A percentile compares a stretch with the other conserved stretches of the same genome.
These are phyloP conservation scores for Myotis pilosus DNA, from an alignment of 2,797 vertebrate genomes.

Conservation along the genomic window DNA sequence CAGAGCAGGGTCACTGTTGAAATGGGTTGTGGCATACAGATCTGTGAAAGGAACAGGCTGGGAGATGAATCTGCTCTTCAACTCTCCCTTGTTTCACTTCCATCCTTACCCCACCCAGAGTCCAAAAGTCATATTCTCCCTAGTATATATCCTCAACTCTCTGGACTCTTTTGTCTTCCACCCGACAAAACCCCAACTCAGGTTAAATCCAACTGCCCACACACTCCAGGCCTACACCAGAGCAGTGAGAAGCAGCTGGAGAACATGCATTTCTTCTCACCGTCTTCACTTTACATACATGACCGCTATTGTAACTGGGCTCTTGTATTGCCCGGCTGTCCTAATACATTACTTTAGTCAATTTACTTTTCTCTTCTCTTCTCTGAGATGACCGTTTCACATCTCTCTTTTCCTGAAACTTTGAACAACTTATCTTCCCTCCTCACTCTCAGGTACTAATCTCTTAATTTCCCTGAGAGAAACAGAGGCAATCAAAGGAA, in stretches of 20 bases:
- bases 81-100: background rate
- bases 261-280: background rate
- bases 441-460: background rate
- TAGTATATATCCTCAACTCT: background rate
- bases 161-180: background rate
- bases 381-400: background rate
- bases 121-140: conserved; percentile 11
- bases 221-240: background rate
- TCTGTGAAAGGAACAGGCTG: conserved; percentile 69
- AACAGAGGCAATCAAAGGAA: conserved; percentile 26
- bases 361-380: background rate
- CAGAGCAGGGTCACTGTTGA: conserved; percentile 70
- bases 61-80: conserved; percentile 43
- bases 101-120: background rate
- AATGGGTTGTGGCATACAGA: conserved; percentile 73
- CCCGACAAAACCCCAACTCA: conserved; percentile 4
- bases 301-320: background rate
- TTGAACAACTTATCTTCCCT: background rate
- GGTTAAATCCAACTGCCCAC: conserved; percentile 6
- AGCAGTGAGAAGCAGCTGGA: background rate
- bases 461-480: conserved; percentile 42
- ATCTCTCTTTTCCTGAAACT: conserved; percentile 32
- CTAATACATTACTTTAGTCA: background rate
- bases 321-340: background rate
- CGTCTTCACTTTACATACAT: background rate